Conservation (phyloP, 2,113 vertebrate species). For the Actenoides lindsayi region DNA sequence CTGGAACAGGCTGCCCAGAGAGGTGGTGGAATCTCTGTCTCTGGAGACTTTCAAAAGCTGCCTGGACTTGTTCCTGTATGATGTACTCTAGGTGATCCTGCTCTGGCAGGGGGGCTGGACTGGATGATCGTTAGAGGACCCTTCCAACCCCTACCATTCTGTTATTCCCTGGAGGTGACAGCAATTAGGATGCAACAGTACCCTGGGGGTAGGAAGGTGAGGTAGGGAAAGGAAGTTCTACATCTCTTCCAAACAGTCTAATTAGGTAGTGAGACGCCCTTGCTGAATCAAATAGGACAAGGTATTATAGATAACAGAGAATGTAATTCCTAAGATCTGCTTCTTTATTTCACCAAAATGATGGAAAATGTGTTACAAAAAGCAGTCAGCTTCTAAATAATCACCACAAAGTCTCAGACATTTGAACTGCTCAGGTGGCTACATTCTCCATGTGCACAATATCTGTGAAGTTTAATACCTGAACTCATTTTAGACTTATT, state of each 20-base stretch:
- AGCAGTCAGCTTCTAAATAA: background rate
- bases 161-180: background rate
- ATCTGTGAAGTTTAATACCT: background rate
- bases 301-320: background rate
- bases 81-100: too few relatives aligned
- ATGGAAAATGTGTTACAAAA: background rate
- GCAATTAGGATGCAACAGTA: background rate
- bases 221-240: background rate
- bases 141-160: too few relatives aligned
- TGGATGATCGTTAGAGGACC: too few relatives aligned
- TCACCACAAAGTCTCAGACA: background rate
- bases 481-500: background rate
- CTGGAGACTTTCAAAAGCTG: too few relatives aligned
- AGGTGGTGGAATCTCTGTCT: too few relatives aligned
- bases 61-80: too few relatives aligned
- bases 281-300: background rate
- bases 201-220: background rate
- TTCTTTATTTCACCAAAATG: background rate
- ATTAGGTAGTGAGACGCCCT: background rate
- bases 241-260: background rate
- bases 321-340: background rate
- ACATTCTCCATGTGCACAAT: background rate
- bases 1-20: too few relatives aligned
- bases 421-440: background rate
- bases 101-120: too few relatives aligned